A percentile compares a stretch with the other conserved stretches of the same genome.
phyloP scores from a whole-genome alignment of 2,113 vertebrate species.

The Orthonyx spaldingii region DNA sequence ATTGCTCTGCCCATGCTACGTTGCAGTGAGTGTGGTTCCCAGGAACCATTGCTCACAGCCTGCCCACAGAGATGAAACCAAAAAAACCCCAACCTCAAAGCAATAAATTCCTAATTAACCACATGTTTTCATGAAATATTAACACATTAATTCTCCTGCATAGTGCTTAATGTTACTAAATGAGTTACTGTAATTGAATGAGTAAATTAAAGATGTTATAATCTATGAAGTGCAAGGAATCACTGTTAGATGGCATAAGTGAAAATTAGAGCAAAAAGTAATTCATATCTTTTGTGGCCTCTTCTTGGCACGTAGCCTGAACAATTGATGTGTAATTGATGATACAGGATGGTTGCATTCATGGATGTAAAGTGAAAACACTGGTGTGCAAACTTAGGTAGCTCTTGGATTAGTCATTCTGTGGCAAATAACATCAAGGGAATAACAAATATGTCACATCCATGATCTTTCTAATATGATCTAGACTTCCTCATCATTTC shows the following conservation, averaged over 20 bases:
- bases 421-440: not conserved
- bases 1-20: fast-evolving
- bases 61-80: not conserved
- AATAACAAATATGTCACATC: not conserved
- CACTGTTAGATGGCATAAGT: not conserved
- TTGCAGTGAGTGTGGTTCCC: not conserved
- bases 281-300: not conserved
- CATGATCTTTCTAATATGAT: not conserved
- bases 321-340: not conserved
- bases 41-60: not conserved
- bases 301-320: not conserved
- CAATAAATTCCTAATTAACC: not conserved
- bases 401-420: not conserved
- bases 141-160: not conserved
- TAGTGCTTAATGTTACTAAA: not conserved
- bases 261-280: not conserved
- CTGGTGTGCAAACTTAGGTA: not conserved
- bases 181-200: not conserved
- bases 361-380: not conserved
- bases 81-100: not conserved
- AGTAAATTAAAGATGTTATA: not conserved
- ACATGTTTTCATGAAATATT: not conserved
- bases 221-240: not conserved
- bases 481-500: not conserved
- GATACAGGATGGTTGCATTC: not conserved